These are phyloP conservation scores for Drosophila emarginata DNA, from an alignment of 2,888 invertebrate species.

Conservation along the genomic window DNA sequence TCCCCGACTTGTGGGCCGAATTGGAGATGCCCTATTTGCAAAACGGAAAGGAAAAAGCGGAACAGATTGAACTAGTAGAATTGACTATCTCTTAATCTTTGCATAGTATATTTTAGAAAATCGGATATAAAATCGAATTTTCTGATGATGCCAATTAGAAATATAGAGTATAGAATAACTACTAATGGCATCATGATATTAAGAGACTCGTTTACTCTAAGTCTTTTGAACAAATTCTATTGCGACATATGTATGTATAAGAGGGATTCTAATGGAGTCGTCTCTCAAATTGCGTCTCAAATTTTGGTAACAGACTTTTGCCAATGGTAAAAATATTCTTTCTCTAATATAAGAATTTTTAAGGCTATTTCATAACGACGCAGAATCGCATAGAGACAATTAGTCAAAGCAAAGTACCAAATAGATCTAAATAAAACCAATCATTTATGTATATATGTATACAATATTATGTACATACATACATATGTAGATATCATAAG, in stretches of 20 bases:
- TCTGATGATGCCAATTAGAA: no score
- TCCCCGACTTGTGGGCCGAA: not conserved
- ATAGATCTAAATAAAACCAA: no score
- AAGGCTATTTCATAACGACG: not conserved
- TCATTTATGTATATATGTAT: no score
- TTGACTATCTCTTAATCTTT: no score
- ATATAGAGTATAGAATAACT: no score
- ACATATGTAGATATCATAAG: no score
- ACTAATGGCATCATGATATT: not conserved
- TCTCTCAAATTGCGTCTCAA: not conserved
- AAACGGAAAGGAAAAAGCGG: no score
- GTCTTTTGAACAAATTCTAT: not conserved
- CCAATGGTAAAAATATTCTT: not conserved
- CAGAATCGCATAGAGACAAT: not conserved
- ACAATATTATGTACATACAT: no score
- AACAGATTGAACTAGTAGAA: no score
- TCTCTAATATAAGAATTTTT: not conserved
- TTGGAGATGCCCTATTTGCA: not conserved
- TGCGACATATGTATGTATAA: not conserved
- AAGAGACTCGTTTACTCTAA: not conserved
- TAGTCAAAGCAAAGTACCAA: no score
- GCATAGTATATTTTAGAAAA: not conserved
- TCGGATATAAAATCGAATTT: not conserved
- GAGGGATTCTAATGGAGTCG: not conserved
- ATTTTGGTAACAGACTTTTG: not conserved